These are phyloP conservation scores for Psammodynastes pulverulentus DNA, from an alignment of 2,113 vertebrate species.

Conservation along the genomic window DNA sequence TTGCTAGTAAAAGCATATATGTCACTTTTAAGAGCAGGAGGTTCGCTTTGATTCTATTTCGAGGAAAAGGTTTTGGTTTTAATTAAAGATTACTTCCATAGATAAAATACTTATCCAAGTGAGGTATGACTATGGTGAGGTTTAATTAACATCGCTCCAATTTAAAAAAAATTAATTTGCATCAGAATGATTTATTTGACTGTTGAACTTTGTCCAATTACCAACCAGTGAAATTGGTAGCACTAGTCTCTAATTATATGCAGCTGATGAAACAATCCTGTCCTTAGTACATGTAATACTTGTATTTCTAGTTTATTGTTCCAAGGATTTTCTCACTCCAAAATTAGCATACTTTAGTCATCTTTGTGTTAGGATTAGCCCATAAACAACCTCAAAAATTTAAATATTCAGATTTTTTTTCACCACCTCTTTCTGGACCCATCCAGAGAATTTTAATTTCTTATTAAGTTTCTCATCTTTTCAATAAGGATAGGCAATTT, in stretches of 20 bases:
- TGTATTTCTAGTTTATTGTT: not conserved
- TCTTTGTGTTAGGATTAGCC: not conserved
- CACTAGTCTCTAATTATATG: not conserved
- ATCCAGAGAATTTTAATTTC: not conserved
- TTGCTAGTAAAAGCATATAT: not conserved
- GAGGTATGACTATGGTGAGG: not conserved
- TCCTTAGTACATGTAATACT: not conserved
- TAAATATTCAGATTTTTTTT: not conserved
- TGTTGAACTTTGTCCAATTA: not conserved
- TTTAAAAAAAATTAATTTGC: not conserved
- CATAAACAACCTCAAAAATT: not conserved
- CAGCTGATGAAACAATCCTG: not conserved
- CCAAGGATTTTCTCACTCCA: not conserved
- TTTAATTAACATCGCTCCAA: not conserved
- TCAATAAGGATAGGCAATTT: not conserved
- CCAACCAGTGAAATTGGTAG: not conserved
- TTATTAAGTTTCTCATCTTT: not conserved
- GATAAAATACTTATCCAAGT: not conserved
- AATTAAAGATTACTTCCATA: not conserved
- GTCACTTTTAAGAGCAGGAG: not conserved
- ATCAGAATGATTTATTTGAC: not conserved
- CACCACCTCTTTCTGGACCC: not conserved
- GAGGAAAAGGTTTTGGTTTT: not conserved
- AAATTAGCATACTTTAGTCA: not conserved
- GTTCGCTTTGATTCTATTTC: not conserved